These are phyloP conservation scores for Tachysurus vachellii DNA, from an alignment of 2,113 vertebrate genomes.

Conservation along the genomic window DNA sequence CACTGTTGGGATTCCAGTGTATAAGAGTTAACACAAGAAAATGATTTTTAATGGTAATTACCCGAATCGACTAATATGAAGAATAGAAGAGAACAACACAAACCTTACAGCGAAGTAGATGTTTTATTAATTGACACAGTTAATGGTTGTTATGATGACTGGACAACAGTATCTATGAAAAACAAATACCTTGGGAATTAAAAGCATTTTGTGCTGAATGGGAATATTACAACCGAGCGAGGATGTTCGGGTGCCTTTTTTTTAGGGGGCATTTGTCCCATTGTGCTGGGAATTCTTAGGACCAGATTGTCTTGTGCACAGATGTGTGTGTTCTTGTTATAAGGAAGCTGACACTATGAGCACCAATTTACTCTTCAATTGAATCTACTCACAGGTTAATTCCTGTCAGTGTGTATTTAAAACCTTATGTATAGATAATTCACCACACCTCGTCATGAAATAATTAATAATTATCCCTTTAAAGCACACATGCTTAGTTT, in stretches of 20 bases:
- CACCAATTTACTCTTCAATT: not conserved
- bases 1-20: not conserved
- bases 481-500: not conserved
- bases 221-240: conserved; percentile 33
- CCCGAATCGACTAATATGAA: not conserved
- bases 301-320: conserved; percentile 45
- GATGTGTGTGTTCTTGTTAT: not conserved
- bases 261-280: conserved; percentile 37
- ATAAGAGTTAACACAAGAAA: not conserved
- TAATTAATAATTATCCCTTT: not conserved
- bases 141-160: conserved; percentile 12
- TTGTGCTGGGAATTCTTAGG: conserved; percentile 33
- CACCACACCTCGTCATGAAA: not conserved
- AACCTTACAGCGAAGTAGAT: not conserved
- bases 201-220: conserved; percentile 23
- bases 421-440: conserved; percentile 5
- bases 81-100: not conserved
- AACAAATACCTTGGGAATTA: conserved; percentile 15
- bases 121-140: not conserved
- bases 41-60: not conserved
- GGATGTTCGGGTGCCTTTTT: conserved; percentile 28
- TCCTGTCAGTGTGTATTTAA: not conserved
- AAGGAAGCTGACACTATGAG: not conserved
- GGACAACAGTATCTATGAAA: too few relatives aligned
- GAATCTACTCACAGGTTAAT: not conserved